Base-by-base conservation (phyloP, 2,797 vertebrate species). In the Enteromius viviparus region DNA sequence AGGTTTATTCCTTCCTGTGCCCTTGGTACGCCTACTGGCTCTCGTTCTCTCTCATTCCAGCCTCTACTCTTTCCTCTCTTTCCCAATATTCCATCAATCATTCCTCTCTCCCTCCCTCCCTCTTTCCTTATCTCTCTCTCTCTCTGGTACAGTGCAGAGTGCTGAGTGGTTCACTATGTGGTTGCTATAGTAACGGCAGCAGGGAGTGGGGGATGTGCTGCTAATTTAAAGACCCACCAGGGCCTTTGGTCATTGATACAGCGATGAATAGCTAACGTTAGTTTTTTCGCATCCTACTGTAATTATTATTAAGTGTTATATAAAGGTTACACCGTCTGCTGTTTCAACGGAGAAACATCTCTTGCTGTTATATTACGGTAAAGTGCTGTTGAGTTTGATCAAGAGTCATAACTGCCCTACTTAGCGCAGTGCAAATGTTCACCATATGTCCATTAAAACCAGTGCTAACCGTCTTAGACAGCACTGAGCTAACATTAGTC, bases 151-250 rank as follows among this genome's bases (percentile, higher is more conserved):
- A 76, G 81, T 75, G 40, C 70, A 66, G 80, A 81, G 75, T 87
- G 85, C 76, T 85, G 75, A 86, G 78, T 86, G 76, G 86, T 88
- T 87, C 26, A 49, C 62, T 85, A 85, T 71, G 80, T 87, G 79
- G 89, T 92, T 92, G 89, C 91, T 90, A 89, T 92, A 89, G 90
- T 83, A 89, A 91, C 91, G 84, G 53, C 69, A 81, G 85, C 14
- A 66, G 42, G 79, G 86, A 47, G 75, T 42, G 23, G 62, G 78
- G 76, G 85, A 85, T 87, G 86, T 89, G 88, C 80, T 26, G 83
- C 85, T 90, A 86, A 89, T 90, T 90, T 90, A 90, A 91, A 87
- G 81, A 88, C 68, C 83, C 82, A 84, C 9, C 42, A 75, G 84
- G 86, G 81, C 71, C 62, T 78, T 76, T 85, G 66, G 70, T 40